These are phyloP conservation scores for Sterrhoptilus dennistouni DNA, from an alignment of 2,113 vertebrate species.

Conservation along the genomic window DNA sequence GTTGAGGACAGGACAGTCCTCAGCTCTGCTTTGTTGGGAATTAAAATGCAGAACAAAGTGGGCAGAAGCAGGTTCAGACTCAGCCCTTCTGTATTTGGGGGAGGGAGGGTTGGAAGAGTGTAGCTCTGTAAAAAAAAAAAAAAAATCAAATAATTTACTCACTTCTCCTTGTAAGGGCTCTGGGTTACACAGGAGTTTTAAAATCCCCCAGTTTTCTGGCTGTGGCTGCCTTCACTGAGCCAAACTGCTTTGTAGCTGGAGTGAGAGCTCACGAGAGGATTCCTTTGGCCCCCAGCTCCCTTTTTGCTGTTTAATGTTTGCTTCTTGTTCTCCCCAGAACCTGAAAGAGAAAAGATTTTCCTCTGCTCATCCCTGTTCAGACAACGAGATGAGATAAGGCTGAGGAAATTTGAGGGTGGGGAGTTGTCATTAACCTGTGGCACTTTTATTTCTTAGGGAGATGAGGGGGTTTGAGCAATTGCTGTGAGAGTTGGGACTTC, in stretches of 20 bases:
- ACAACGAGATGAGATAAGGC: background rate
- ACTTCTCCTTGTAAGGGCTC: background rate
- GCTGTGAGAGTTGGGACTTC: fast-evolving
- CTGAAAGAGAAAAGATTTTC: background rate
- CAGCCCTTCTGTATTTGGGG: background rate
- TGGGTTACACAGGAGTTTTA: background rate
- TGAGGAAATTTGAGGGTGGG: background rate
- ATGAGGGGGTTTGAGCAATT: background rate
- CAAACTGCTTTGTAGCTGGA: background rate
- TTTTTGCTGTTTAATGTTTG: background rate
- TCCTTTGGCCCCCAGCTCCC: background rate
- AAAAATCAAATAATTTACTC: background rate
- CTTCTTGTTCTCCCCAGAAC: background rate
- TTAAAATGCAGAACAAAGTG: background rate
- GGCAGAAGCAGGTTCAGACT: background rate
- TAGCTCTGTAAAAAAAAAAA: background rate
- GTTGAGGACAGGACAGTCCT: background rate
- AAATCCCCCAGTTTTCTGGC: background rate
- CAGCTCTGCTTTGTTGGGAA: background rate
- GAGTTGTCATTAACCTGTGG: background rate
- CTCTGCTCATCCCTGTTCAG: background rate
- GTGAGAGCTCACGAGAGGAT: background rate
- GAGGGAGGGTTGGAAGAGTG: background rate
- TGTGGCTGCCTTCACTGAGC: background rate
- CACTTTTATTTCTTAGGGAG: background rate